These are phyloP conservation scores for Alca torda DNA, from an alignment of 2,797 vertebrate genomes.

Conservation along the genomic window DNA sequence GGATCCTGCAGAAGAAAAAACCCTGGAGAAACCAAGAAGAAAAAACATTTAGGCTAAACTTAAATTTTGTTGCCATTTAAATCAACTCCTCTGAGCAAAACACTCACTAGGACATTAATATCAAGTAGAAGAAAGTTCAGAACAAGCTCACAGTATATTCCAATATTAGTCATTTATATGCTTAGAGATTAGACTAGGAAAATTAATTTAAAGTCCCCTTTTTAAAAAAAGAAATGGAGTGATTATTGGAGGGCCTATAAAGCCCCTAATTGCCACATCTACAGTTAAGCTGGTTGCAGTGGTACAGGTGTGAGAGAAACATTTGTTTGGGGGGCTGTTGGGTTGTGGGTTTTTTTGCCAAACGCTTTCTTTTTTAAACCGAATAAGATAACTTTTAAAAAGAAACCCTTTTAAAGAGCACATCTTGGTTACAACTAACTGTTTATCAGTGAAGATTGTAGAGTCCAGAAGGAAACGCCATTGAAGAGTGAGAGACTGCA, in stretches of 20 bases:
- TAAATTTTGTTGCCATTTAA: neutral
- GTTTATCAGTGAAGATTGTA: neutral
- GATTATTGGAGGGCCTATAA: neutral
- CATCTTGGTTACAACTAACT: neutral
- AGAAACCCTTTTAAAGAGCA: neutral
- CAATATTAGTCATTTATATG: neutral
- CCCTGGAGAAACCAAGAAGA: neutral
- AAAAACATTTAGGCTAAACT: neutral
- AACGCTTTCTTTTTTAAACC: neutral
- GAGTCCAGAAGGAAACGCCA: neutral
- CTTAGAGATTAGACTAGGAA: neutral
- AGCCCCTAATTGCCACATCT: neutral
- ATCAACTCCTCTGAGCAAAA: neutral
- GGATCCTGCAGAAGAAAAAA: neutral
- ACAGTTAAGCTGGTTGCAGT: neutral
- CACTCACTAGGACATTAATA: neutral
- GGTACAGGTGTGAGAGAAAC: neutral
- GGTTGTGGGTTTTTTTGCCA: neutral
- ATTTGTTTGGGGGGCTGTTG: neutral
- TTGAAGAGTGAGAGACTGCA: neutral
- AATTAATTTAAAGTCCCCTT: neutral
- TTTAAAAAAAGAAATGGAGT: accelerated
- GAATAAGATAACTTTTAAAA: neutral
- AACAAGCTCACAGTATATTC: neutral
- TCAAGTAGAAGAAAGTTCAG: neutral